phyloP scores from a whole-genome alignment of 2,888 invertebrate genomes.

The Zaprionus bogoriensis region DNA sequence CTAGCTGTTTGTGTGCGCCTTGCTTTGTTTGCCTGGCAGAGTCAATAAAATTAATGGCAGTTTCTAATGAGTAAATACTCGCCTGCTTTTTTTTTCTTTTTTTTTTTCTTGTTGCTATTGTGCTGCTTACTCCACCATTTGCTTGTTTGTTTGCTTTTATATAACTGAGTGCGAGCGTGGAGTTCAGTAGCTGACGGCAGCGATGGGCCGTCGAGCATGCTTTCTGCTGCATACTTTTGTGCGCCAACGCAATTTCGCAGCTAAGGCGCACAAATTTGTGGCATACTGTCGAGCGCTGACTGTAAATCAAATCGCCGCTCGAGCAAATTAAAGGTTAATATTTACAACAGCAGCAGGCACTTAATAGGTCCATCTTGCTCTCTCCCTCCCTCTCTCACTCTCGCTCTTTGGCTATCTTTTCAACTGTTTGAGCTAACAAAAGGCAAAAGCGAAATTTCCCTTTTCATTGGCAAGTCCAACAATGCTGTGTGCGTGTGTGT shows the following conservation, averaged over 20 bases:
- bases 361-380: background rate
- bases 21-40: slow-evolving; percentile 24
- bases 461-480: slow-evolving; percentile 11
- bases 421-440: background rate
- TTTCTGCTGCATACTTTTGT: background rate
- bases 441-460: slow-evolving; percentile 13
- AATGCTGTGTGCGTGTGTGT: slow-evolving; percentile 5
- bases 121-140: background rate
- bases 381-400: background rate
- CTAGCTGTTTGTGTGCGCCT: slow-evolving; percentile 1
- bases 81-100: background rate
- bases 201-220: slow-evolving; percentile 7
- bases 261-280: background rate
- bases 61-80: slow-evolving; percentile 49
- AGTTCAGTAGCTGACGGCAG: no score
- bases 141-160: slow-evolving; percentile 23
- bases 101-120: background rate
- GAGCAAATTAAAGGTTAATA: slow-evolving; percentile 21
- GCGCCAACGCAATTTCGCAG: background rate
- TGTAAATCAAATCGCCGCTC: slow-evolving; percentile 5
- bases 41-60: slow-evolving; percentile 54
- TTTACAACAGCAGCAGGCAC: background rate
- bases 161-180: slow-evolving; percentile 31
- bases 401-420: background rate
- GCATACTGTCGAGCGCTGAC: slow-evolving; percentile 5